Evolutionary conservation across 2,888 invertebrate species (phyloP), one percentile per base, ranked within the genome.

Genomic region (Malthinus seriepunctatus): DNA sequence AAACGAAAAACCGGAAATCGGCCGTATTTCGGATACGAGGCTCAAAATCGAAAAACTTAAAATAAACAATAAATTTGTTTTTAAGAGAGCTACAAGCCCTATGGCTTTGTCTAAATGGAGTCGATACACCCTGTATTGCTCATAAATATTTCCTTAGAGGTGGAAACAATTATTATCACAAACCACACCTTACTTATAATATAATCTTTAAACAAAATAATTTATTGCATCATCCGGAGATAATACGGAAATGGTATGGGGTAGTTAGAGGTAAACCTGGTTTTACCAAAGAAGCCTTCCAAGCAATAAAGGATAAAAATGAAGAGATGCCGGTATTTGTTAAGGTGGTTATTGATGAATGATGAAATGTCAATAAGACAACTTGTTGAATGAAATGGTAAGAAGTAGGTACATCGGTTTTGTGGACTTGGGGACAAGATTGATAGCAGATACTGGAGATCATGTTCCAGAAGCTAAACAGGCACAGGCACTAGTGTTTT

Each of bases 401-500:
- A 8, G 1, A 15, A 9, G n/a, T n/a, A n/a, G n/a, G n/a, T 15
- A 23, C 7, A 1, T 9, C 12, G 11, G 39, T 8, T 8, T 14
- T 10, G 39, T 39, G 23, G 23, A 23, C 5, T 3, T 23, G 5
- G 23, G 23, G 2, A 23, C 23, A 23, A 5, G 23, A 3, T 23
- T 23, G 5, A 5, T 3, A 23, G 2, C 23, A 3, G 23, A 23
- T 3, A n/a, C 23, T n/a, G n/a, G n/a, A n/a, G n/a, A n/a, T n/a
- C n/a, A 14, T 9, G 58, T 47, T 49, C 53, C 54, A 35, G 47
- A 63, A 12, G 67, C 69, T 4, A 68, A 63, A n/a, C n/a, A n/a
- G n/a, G n/a, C n/a, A 47, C 63, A 68, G 39, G 70, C 67, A 7
- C 67, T 71, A 53, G 71, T 71, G n/a, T 61, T 70, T 35, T 62